These are phyloP conservation scores for Enteromius mattozi DNA, from an alignment of 2,797 vertebrate genomes.

Conservation along the genomic window DNA sequence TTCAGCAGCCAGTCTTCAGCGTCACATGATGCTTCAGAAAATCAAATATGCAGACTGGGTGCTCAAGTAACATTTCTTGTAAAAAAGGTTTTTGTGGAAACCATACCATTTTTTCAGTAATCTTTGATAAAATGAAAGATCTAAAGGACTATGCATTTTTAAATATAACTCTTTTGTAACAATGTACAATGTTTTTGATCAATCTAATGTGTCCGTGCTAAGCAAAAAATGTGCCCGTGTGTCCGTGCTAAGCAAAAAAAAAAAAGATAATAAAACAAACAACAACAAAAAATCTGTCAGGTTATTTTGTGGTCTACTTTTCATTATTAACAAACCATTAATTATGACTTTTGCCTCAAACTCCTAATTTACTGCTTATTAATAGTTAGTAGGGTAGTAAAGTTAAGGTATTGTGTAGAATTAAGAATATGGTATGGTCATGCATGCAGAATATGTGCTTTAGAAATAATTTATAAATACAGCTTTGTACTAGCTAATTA, in stretches of 20 bases:
- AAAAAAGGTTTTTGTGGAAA: neutral
- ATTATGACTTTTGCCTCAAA: neutral
- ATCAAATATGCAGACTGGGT: neutral
- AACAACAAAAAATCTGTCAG: no score
- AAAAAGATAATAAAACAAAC: neutral
- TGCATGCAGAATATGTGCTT: neutral
- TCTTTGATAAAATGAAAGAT: neutral
- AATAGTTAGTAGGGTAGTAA: neutral
- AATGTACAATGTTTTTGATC: neutral
- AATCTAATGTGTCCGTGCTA: neutral
- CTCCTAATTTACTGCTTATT: neutral
- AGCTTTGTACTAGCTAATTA: neutral
- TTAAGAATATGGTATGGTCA: neutral
- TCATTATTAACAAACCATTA: neutral
- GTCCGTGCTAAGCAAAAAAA: neutral
- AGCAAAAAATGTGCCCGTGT: no score
- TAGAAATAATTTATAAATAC: neutral
- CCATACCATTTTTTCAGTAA: neutral
- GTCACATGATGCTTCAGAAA: neutral
- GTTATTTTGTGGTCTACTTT: no score
- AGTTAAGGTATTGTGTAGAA: neutral
- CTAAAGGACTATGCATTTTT: neutral
- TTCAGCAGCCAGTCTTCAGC: neutral
- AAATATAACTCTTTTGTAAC: neutral
- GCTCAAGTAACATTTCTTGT: neutral